Percentiles rank a stretch among this genome's conserved stretches.
Conservation (phyloP, 2,888 invertebrate species). For the Metellina segmentata region DNA sequence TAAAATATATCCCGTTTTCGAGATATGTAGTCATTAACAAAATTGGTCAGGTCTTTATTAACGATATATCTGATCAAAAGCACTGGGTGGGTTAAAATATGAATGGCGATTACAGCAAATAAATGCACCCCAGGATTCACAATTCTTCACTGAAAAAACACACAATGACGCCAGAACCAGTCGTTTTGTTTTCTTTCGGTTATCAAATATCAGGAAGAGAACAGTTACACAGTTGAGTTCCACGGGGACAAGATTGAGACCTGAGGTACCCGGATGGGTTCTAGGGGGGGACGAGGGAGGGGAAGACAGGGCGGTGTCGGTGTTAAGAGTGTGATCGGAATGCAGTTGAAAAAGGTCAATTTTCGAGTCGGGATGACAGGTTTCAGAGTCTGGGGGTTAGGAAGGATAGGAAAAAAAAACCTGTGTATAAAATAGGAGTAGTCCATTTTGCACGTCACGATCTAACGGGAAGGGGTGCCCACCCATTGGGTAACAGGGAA, state of each 20-base stretch:
- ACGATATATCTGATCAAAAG: too few species aligned
- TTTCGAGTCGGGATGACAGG: conserved; percentile 37
- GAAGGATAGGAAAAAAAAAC: background rate
- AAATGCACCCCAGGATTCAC: too few species aligned
- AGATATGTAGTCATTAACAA: too few species aligned
- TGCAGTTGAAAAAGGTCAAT: conserved; percentile 36
- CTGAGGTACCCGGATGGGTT: background rate
- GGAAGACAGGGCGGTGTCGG: conserved; percentile 14
- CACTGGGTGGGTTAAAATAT: too few species aligned
- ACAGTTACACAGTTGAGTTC: too few species aligned
- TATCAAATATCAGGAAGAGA: too few species aligned
- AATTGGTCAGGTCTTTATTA: too few species aligned
- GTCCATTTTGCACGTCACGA: conserved; percentile 13
- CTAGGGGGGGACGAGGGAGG: background rate
- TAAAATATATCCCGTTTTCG: too few species aligned
- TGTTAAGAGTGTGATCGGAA: conserved; percentile 40
- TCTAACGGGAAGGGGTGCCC: conserved; percentile 26
- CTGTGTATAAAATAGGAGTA: background rate
- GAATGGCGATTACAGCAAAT: too few species aligned
- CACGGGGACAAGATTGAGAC: background rate
- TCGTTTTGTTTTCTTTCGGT: too few species aligned
- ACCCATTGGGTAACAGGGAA: conserved; percentile 1
- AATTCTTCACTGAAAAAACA: too few species aligned
- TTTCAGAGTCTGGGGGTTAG: background rate
- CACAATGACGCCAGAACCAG: too few species aligned